phyloP scores from a whole-genome alignment of 2,113 vertebrate species.

The Guaruba guarouba region DNA sequence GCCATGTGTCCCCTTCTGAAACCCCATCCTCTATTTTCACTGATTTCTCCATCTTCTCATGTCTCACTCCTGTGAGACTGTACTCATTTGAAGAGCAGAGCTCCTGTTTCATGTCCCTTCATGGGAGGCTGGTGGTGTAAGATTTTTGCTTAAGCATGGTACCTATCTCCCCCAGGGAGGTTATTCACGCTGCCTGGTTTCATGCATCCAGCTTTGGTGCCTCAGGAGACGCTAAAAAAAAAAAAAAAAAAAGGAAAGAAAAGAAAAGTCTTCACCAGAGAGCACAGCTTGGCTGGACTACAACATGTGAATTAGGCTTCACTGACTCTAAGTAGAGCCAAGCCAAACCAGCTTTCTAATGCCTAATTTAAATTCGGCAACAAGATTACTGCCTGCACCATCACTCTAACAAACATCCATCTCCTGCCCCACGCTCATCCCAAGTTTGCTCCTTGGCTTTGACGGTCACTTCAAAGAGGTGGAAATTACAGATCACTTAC shows the following conservation, averaged over 20 bases:
- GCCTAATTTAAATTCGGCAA: background rate
- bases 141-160: background rate
- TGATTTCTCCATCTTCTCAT: background rate
- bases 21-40: background rate
- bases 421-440: background rate
- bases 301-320: accelerated
- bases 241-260: background rate
- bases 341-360: background rate
- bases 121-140: background rate
- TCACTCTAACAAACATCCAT: background rate
- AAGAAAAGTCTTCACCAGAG: background rate
- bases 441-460: background rate
- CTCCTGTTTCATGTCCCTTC: background rate
- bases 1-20: background rate
- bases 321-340: background rate
- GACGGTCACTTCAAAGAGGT: background rate
- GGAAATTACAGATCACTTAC: background rate
- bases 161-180: accelerated
- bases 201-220: background rate
- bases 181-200: background rate
- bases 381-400: background rate
- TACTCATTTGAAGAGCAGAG: background rate
- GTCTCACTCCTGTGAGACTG: background rate
- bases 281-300: background rate
- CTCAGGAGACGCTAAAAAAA: background rate